These are phyloP conservation scores for Thermophis baileyi DNA, from an alignment of 2,113 vertebrate genomes.

Conservation along the genomic window DNA sequence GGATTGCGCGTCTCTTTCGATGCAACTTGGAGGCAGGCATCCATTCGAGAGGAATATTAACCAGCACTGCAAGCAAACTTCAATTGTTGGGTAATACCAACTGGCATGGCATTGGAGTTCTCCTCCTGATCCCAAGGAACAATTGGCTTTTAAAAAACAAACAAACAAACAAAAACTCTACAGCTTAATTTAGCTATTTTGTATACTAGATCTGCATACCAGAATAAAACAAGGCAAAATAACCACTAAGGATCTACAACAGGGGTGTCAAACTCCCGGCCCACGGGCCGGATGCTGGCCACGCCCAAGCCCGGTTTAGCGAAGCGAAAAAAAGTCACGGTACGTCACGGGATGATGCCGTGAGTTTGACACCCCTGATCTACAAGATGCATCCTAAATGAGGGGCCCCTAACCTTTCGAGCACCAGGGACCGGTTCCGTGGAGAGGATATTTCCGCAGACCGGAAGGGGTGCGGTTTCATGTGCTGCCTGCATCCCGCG, in stretches of 20 bases:
- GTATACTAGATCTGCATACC: not conserved
- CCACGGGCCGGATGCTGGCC: too few relatives aligned
- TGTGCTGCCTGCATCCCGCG: too few relatives aligned
- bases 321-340: accelerated
- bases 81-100: not conserved
- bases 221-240: not conserved
- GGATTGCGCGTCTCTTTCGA: not conserved
- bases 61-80: not conserved
- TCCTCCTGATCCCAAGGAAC: not conserved
- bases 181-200: not conserved
- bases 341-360: too few relatives aligned
- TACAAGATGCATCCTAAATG: not conserved
- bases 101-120: not conserved
- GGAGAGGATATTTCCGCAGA: too few relatives aligned
- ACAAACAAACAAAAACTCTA: not conserved
- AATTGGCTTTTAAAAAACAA: not conserved
- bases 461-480: too few relatives aligned
- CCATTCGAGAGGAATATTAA: not conserved
- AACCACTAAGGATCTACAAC: not conserved
- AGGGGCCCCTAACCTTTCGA: too few relatives aligned
- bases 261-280: too few relatives aligned
- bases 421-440: too few relatives aligned
- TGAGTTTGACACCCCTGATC: too few relatives aligned
- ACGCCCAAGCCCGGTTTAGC: too few relatives aligned
- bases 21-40: not conserved